Conservation (phyloP, 2,113 vertebrate genomes). For the Myocastor coypus region DNA sequence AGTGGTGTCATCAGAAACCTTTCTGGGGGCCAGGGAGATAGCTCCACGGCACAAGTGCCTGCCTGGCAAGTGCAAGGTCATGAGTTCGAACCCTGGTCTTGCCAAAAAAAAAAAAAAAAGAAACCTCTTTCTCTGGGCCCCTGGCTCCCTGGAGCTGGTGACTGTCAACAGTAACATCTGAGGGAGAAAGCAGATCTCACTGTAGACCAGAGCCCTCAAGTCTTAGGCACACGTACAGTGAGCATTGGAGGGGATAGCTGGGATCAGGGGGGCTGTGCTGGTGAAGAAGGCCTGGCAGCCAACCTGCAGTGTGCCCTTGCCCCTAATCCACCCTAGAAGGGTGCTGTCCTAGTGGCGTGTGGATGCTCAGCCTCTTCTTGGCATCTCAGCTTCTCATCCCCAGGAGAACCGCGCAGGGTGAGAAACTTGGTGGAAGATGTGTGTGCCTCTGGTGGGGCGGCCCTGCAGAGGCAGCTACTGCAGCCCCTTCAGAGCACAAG, state of each 20-base stretch:
- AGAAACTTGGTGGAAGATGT: rapidly evolving
- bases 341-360: background rate
- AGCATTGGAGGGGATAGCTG: background rate
- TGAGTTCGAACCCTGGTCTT: too few relatives aligned
- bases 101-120: too few relatives aligned
- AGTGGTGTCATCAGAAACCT: background rate
- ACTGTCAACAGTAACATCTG: rapidly evolving
- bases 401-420: background rate
- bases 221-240: too few relatives aligned
- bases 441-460: too few relatives aligned
- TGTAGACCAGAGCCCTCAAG: too few relatives aligned
- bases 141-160: background rate
- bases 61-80: too few relatives aligned
- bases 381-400: too few relatives aligned
- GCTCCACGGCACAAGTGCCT: too few relatives aligned
- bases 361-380: too few relatives aligned
- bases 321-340: background rate
- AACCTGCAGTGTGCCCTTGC: background rate
- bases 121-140: background rate
- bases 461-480: rapidly evolving
- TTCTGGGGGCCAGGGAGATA: too few relatives aligned
- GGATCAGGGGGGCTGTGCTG: background rate
- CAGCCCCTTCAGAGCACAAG: background rate
- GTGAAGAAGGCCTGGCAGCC: too few relatives aligned
- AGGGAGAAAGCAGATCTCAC: rapidly evolving